Conservation (phyloP, 2,797 vertebrate genomes). For the Neomorphus geoffroyi region DNA sequence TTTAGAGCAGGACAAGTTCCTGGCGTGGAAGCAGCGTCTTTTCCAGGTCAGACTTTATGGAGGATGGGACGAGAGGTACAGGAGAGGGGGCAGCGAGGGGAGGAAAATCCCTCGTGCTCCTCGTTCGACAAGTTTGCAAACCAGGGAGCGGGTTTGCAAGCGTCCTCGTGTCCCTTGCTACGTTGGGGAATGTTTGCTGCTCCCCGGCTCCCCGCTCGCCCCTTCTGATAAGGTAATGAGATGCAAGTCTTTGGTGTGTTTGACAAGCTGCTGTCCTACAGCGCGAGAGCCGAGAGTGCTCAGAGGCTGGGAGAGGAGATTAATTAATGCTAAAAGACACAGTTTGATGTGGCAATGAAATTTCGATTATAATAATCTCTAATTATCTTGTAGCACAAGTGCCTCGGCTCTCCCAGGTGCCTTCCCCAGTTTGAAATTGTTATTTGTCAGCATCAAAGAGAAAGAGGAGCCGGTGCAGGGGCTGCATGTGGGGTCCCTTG, state of each 20-base stretch:
- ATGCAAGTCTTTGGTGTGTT: slow-evolving; percentile 58
- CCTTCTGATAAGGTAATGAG: slow-evolving; percentile 70
- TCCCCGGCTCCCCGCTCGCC: slow-evolving; percentile 4
- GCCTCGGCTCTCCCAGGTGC: slow-evolving; percentile 73
- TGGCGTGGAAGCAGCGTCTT: not conserved
- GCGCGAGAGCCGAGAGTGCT: slow-evolving; percentile 49
- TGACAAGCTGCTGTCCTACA: slow-evolving; percentile 73
- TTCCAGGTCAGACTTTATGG: accelerated
- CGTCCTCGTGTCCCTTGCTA: not conserved
- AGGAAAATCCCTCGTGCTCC: not conserved
- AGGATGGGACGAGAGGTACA: not conserved
- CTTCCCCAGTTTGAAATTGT: slow-evolving; percentile 68
- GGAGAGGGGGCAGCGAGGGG: accelerated
- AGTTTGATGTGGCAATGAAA: slow-evolving; percentile 80
- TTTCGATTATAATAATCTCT: slow-evolving; percentile 81
- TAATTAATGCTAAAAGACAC: slow-evolving; percentile 82
- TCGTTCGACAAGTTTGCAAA: slow-evolving; percentile 1
- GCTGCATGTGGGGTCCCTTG: not conserved
- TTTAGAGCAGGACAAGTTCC: not conserved
- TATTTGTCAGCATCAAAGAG: slow-evolving; percentile 40
- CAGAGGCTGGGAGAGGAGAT: slow-evolving; percentile 73
- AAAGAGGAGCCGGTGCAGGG: not conserved
- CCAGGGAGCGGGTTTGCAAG: not conserved
- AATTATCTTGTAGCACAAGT: slow-evolving; percentile 79
- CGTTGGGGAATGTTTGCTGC: not conserved